Evolutionary conservation across 2,888 invertebrate species (phyloP), one percentile per base, ranked within the genome.

Genomic region (Oligia fasciuncula): DNA sequence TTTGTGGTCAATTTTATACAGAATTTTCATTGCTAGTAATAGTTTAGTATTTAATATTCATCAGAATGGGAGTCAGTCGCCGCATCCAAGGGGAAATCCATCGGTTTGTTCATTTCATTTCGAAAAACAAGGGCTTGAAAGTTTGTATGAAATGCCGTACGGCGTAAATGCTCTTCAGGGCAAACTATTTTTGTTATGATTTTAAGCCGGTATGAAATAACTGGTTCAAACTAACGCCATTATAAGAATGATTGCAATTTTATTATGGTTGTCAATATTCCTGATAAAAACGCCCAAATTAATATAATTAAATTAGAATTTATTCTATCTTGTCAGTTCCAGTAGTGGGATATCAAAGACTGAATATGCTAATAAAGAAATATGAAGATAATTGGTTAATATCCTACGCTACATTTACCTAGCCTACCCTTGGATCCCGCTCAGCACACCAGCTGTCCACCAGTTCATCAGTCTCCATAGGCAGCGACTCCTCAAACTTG

Each of bases 401-500:
- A 35, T 63, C 1, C 29, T 1, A 17, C 49, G 4, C 17, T 40
- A 13, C 57, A 3, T 69, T 74, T 29, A 72, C 14, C 13, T 67
- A 95, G 94, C 91, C 94, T 0, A 89, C 94, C 0, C 85, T 94
- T 1, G 93, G 93, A 0, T 95, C 96, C 0, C 92, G 96, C 0
- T 95, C 96, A 0, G 94, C 94, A 0, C 95, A 96, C 35, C 96
- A 96, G 87, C 88, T 96, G 35, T 96, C 96, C 0, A 96, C 96
- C 0, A 97, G 96, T 68, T 97, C 97, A 0, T 97, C 96, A 0
- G 96, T 96, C 0, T 97, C 97, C 1, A 95, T 97, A 43, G 96
- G 96, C 84, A 96, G 96, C 43, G 97, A 97, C 79, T 97, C 97
- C 0, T 97, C 96, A 0, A 97, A 97, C 81, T 79, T 96, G 96